Conservation (phyloP, 2,113 vertebrate species). For the Dipodomys stephensi region DNA sequence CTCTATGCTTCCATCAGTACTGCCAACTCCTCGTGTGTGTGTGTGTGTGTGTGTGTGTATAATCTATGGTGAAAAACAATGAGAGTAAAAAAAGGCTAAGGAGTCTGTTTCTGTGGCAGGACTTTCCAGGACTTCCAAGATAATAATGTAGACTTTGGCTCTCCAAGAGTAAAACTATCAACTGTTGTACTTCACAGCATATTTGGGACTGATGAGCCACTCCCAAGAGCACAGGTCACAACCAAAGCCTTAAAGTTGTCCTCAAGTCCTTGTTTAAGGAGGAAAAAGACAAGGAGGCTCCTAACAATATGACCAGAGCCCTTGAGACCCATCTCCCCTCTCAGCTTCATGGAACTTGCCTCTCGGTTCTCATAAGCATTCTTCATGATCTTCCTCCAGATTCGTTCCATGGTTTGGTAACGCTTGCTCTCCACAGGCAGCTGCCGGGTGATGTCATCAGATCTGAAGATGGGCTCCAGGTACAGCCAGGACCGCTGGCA, state of each 20-base stretch:
- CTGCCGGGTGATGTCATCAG: slow-evolving; percentile 94
- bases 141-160: background rate
- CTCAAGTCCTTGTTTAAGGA: background rate
- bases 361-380: slow-evolving; percentile 89
- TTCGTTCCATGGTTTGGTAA: slow-evolving; percentile 91
- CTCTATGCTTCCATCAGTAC: background rate
- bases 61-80: background rate
- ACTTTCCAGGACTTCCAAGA: slow-evolving; percentile 9
- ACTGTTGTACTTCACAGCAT: background rate
- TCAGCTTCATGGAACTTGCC: slow-evolving; percentile 76
- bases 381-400: slow-evolving; percentile 93
- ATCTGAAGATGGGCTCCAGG: slow-evolving; percentile 96
- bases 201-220: background rate
- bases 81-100: background rate
- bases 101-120: background rate
- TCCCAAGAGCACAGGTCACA: background rate
- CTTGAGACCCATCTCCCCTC: background rate
- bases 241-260: background rate
- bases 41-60: no score
- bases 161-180: background rate
- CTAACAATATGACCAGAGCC: background rate
- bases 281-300: background rate
- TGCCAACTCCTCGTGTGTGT: background rate
- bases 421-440: slow-evolving; percentile 91
- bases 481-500: slow-evolving; percentile 95